phyloP scores from a whole-genome alignment of 2,888 invertebrate genomes.

The Ischnura elegans region DNA sequence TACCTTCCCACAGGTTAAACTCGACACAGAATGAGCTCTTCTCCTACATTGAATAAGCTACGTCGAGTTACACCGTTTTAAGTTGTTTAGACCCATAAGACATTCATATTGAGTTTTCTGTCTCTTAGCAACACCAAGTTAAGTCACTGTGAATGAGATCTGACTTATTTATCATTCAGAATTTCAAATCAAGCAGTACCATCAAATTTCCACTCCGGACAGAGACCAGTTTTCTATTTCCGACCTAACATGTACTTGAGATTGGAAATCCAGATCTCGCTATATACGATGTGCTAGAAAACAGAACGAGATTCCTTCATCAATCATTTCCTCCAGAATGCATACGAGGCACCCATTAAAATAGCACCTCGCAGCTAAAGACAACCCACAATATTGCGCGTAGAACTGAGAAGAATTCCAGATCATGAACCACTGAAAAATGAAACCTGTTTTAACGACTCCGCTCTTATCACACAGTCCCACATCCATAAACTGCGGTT shows the following conservation, averaged over 20 bases:
- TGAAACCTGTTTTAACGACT: background rate
- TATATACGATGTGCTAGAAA: background rate
- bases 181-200: background rate
- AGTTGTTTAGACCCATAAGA: too few relatives aligned
- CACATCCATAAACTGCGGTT: too few relatives aligned
- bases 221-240: background rate
- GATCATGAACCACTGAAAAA: background rate
- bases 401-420: background rate
- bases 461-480: background rate
- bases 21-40: too few relatives aligned
- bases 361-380: background rate
- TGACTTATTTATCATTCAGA: background rate
- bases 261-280: background rate
- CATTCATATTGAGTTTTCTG: too few relatives aligned
- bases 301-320: background rate
- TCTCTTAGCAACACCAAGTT: too few relatives aligned
- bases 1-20: too few relatives aligned
- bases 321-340: background rate
- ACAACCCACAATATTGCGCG: background rate
- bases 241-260: background rate
- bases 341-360: background rate
- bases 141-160: too few relatives aligned
- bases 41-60: too few relatives aligned
- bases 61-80: too few relatives aligned
- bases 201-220: slow-evolving; percentile 8